Evolutionary conservation across 2,113 vertebrate species (phyloP), one percentile per base, ranked within the genome.

Genomic region (Lepus timidus): DNA sequence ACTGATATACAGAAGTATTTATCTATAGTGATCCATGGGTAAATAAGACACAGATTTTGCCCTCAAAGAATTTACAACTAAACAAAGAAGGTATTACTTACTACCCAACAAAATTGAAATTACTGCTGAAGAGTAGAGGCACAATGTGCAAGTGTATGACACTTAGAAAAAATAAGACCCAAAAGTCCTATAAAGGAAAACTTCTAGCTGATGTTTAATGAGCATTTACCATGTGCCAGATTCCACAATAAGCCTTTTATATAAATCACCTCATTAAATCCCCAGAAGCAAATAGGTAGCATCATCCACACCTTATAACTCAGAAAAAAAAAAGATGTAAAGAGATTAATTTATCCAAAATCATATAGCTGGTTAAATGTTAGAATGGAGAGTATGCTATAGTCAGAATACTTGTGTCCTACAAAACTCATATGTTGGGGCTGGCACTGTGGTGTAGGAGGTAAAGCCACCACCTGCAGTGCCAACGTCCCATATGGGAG

Each of bases 161-260:
- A 86, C 68, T 25, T 80, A 33, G n/a, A 91, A 97, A 70, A 5
- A 74, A 80, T 70, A 93, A 95, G 36, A 31, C 39, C 44, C 91
- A 70, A 90, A 27, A 62, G 29, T 7, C 92, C 6, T 36, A 33
- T 62, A 67, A 85, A 81, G 78, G 49, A 95, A 92, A 91, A 91
- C 58, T 74, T 86, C 12, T 55, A 76, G 22, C 62, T 90, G 44
- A 90, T 85, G 16, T 76, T 92, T 90, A 88, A 33, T 75, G 31
- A 91, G 19, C 90, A 90, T 93, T 88, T 90, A 71, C 64, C 25
- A 85, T n/a, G 25, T 83, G 25, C 8, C 73, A 86, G 22, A 70
- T 74, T 73, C 25, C 20, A 91, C 49, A 68, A 78, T 92, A 88
- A 94, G 27, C n/a, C 22, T 27, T 93, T 87, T 87, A 71, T 12